phyloP scores from a whole-genome alignment of 2,888 invertebrate species.

The Teinopalpus imperialis region DNA sequence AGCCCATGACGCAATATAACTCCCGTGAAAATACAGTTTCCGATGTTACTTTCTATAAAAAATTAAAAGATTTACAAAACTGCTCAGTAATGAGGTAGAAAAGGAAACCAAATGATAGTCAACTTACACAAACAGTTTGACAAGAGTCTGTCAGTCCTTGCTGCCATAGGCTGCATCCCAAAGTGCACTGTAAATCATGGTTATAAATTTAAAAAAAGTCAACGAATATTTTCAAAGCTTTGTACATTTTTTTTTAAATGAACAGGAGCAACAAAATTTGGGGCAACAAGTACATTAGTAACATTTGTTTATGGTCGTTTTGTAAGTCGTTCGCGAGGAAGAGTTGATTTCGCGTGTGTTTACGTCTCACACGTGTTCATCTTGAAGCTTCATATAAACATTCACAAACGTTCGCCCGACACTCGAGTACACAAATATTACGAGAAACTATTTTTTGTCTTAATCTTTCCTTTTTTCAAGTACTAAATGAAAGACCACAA shows the following conservation, averaged over 20 bases:
- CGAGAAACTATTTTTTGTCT: no score
- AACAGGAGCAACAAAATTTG: no score
- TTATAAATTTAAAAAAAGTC: neutral
- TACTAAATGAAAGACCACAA: no score
- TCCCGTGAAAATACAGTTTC: slow-evolving; percentile 86
- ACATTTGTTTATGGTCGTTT: slow-evolving; percentile 25
- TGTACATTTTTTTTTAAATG: no score
- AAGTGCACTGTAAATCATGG: slow-evolving; percentile 86
- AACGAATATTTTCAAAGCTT: no score
- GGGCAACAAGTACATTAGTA: neutral
- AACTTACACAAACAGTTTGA: slow-evolving; percentile 92
- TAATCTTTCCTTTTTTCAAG: no score
- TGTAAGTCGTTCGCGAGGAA: slow-evolving; percentile 31
- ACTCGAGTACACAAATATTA: slow-evolving; percentile 14
- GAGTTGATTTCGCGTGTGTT: slow-evolving; percentile 49
- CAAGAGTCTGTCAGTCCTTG: slow-evolving; percentile 89
- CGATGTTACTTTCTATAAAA: slow-evolving; percentile 85
- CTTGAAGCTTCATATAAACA: slow-evolving; percentile 36
- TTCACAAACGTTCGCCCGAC: slow-evolving; percentile 25
- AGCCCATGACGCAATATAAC: slow-evolving; percentile 90
- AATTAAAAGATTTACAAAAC: slow-evolving; percentile 7
- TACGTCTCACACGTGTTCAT: slow-evolving; percentile 47
- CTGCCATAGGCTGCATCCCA: slow-evolving; percentile 91
- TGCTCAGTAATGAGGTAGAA: no score
- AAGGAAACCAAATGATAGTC: neutral